Evolutionary conservation across 2,113 vertebrate species (phyloP), one percentile per base, ranked within the genome.

Genomic region (Oxyruncus cristatus): DNA sequence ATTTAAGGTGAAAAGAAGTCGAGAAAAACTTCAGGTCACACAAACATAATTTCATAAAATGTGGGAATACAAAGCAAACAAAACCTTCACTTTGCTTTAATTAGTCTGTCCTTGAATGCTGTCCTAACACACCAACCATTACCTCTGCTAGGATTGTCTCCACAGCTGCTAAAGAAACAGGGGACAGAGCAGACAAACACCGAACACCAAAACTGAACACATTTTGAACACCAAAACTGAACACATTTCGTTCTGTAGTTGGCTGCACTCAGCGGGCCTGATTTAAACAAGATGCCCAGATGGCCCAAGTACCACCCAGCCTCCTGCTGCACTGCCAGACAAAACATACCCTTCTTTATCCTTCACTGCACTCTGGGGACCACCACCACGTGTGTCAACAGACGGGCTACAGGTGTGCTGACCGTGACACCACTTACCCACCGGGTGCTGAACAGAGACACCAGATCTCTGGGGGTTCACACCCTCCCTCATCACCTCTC

Each of bases 221-320:
- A 2, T 7, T 82, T 79, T 56, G 41, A 1, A 59, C 21, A 33
- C 26, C 14, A 19, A 41, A 61, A 26, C 0, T 52, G 44, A 1
- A 65, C 6, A 1, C 1, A 2, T 7, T 82, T 79, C 44, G 32
- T 46, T 53, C 67, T 22, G 7, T 33, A 72, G 35, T 11, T 80
- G 0, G 2, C 67, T 33, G 44, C 33, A 24, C 32, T 35, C 2
- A 0, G 39, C 14, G 27, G 24, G 33, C 8, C 13, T 11, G 44
- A n/a, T 3, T 39, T 35, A 77, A 67, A 71, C 14, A 39, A 55
- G 53, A 16, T 3, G 44, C 44, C 27, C 30, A 59, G 53, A 16
- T 3, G 44, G 39, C 27, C 27, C 0, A 0, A n/a, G 58, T 3
- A 27, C 32, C 32, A 26, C 32, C 22, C 72, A 42, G 11, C 19